Evolutionary conservation across 2,888 invertebrate genomes (phyloP), one percentile per base, ranked within the genome.

Genomic region (Cantharis lateralis): DNA sequence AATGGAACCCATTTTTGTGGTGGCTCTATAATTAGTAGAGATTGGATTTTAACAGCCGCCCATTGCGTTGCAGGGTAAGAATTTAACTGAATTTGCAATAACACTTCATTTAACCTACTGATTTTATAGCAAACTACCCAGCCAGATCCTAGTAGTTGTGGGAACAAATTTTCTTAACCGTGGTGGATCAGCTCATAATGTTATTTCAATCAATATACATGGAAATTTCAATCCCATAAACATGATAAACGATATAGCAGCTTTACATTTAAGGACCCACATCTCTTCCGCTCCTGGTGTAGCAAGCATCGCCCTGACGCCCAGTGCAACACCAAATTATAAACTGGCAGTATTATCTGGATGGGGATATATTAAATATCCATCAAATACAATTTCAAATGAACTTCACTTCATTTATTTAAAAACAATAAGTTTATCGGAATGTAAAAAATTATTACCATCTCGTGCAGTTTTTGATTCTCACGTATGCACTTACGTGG

Each of bases 351-450:
- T 13, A 32, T 32, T 81, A 9, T 71, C 74, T 10, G 81, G 80
- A 7, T 81, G 81, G 80, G 81, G 81, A 26, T 26, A 18, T 13
- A 85, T 88, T 68, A 83, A 87, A 20, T 88, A 88, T n/a, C 91
- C 90, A 81, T 91, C 91, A 15, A 92, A 91, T 24, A 81, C 82
- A 2, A 82, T 89, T 0, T 91, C 92, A 0, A 88, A 89, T 74
- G 87, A 89, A 9, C 87, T 92, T 10, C 92, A 92, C 81, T 89
- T 89, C 83, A 91, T 92, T 74, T 86, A 89, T 79, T 82, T 90
- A 75, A 88, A 85, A 0, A 87, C 90, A 0, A 82, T 92, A 15
- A 90, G 87, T 72, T 89, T 90, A 20, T 88, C 89, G 2, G 15
- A 62, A 15, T 62, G 62, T 62, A 3, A 62, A 62, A 16, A 15